Conservation (phyloP, 2,888 invertebrate genomes). For the Rhingia rostrata region DNA sequence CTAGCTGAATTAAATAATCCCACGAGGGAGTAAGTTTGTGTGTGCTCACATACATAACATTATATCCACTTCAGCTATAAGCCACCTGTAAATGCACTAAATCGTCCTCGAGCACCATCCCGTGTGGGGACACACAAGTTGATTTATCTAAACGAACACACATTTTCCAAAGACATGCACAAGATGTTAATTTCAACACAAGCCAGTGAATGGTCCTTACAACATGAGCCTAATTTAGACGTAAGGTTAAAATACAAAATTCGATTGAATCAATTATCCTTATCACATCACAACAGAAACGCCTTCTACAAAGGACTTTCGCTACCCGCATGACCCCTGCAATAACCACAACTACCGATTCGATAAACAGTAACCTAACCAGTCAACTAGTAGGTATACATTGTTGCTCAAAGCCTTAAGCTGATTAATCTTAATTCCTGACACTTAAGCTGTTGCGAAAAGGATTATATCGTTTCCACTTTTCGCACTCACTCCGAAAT, state of each 20-base stretch:
- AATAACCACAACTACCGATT: neutral
- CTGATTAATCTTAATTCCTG: constrained; percentile 66
- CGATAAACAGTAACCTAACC: neutral
- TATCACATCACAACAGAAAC: constrained; percentile 5
- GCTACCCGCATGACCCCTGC: constrained; percentile 2
- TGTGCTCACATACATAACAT: constrained; percentile 4
- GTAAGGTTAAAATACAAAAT: constrained; percentile 42
- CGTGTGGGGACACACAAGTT: neutral
- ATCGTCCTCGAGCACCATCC: neutral
- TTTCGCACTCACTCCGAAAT: neutral
- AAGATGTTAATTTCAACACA: constrained; percentile 1
- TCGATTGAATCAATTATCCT: constrained; percentile 59
- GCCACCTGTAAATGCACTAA: constrained; percentile 37
- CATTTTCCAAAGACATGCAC: too few relatives aligned
- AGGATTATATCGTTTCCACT: constrained; percentile 63
- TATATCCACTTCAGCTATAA: constrained; percentile 14
- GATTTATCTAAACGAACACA: constrained; percentile 15
- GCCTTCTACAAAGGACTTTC: neutral
- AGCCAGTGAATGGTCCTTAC: neutral
- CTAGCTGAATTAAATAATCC: constrained; percentile 31
- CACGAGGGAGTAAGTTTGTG: constrained; percentile 3
- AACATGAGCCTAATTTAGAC: constrained; percentile 19
- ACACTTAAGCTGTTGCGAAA: constrained; percentile 68
- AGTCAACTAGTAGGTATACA: constrained; percentile 26
- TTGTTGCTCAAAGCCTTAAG: constrained; percentile 57